Conservation (phyloP, 2,797 vertebrate genomes). For the Melanotaenia trifasciata region DNA sequence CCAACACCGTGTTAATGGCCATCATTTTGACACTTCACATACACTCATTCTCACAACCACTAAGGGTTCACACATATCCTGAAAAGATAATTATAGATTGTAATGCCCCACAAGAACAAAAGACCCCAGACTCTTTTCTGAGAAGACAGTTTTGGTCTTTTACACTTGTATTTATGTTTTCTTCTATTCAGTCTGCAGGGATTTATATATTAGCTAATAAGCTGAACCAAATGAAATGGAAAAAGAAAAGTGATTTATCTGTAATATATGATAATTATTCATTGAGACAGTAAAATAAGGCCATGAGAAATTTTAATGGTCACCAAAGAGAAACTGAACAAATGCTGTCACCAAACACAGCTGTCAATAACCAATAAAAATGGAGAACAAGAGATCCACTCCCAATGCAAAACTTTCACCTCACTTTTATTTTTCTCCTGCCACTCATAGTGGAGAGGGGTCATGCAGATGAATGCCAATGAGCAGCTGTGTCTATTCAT, state of each 20-base stretch:
- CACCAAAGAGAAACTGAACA: conserved; percentile 29
- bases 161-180: conserved; percentile 9
- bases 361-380: conserved; percentile 52
- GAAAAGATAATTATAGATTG: background rate
- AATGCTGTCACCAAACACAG: conserved; percentile 51
- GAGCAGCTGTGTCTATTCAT: conserved; percentile 67
- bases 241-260: conserved; percentile 9
- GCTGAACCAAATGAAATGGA: conserved; percentile 9
- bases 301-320: conserved; percentile 34
- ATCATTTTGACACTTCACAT: background rate
- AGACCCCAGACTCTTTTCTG: background rate
- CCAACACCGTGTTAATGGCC: background rate
- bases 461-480: conserved; percentile 56
- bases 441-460: conserved; percentile 26
- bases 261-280: conserved; percentile 27
- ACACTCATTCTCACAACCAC: background rate
- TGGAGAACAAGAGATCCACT: conserved; percentile 11
- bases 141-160: background rate
- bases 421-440: conserved; percentile 62
- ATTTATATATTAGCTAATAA: conserved; percentile 56
- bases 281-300: conserved; percentile 37
- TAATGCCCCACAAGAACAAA: background rate
- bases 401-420: conserved; percentile 49
- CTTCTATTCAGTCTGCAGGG: conserved; percentile 34
- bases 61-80: background rate